Percentiles rank a stretch among this genome's conserved stretches.
phyloP scores from a whole-genome alignment of 2,797 vertebrate species.

The Adelosebastes latens region DNA sequence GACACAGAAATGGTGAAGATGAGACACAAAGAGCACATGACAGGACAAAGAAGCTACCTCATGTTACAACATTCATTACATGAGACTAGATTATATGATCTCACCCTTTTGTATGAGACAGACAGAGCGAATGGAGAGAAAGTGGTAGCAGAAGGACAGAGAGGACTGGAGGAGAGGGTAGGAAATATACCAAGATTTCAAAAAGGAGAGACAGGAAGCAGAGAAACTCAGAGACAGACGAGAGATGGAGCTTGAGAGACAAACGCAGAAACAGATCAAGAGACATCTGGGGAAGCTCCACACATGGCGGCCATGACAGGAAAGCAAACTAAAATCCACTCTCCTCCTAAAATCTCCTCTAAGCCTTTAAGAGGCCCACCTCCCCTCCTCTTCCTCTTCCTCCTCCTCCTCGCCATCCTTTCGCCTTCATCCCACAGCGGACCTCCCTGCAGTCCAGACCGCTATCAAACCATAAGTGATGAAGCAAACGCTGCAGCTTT shows the following conservation, averaged over 20 bases:
- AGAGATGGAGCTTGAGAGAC: neutral
- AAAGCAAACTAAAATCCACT: conserved; percentile 48
- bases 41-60: neutral
- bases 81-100: neutral
- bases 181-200: neutral
- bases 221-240: neutral
- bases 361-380: conserved; percentile 51
- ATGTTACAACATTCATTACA: neutral
- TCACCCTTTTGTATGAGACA: neutral
- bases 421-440: conserved; percentile 41
- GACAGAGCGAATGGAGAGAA: neutral
- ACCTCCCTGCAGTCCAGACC: conserved; percentile 59
- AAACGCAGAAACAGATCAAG: neutral
- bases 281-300: conserved; percentile 61
- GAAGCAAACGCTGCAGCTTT: conserved; percentile 15
- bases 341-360: conserved; percentile 51
- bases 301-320: conserved; percentile 58
- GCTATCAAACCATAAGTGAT: conserved; percentile 40
- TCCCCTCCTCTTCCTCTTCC: conserved; percentile 15
- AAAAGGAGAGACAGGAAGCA: neutral
- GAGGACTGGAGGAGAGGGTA: neutral
- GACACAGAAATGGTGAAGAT: neutral
- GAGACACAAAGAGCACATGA: neutral
- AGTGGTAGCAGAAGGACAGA: neutral
- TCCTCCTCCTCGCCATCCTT: neutral